Base-by-base conservation (phyloP, 2,888 invertebrate species). In the Amblyteles armatorius region DNA sequence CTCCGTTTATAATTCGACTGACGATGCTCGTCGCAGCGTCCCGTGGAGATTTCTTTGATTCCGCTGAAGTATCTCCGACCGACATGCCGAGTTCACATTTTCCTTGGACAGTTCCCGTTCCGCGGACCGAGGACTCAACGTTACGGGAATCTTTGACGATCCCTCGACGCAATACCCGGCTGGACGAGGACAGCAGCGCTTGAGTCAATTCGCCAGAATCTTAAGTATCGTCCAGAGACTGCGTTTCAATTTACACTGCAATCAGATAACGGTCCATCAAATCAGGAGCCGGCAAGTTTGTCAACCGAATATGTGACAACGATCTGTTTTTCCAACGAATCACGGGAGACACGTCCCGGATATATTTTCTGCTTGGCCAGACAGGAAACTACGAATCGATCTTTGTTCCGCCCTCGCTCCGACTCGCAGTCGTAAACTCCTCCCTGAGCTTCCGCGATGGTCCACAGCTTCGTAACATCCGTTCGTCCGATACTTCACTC, bases 31-130 rank as follows among this genome's bases (percentile, higher is more conserved):
- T 19, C 5, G 26, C 44, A 13, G 29, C 60, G 60, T 60, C 33
- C 74, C 63, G 29, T 33, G 19, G 63, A 63, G 60, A 74, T 33
- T 63, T 50, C 63, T 63, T 29, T 44, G n/a, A 57, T 11, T 44
- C 44, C 29, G 7, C 44, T 48, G 48, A 50, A 74, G 60, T 84
- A 79, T 71, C 84, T 79, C 71, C 79, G 82, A 74, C 73, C 63
- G 57, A 40, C n/a, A 40, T 44, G 67, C n/a, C 44, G 73, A 65
- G 71, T 48, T 57, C 69, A 50, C 67, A 71, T 79, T 84, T 55
- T 44, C 71, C 57, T 19, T 65, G 48, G 55, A 67, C 74, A 50
- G 63, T 78, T 78, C 84, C 60, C 19, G 78, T 13, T 69, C 71
- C 55, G 50, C 67, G 50, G 71, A 16, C 40, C 71, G 26, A 19